phyloP scores from a whole-genome alignment of 2,797 vertebrate species.

The Scolopax rusticola region DNA sequence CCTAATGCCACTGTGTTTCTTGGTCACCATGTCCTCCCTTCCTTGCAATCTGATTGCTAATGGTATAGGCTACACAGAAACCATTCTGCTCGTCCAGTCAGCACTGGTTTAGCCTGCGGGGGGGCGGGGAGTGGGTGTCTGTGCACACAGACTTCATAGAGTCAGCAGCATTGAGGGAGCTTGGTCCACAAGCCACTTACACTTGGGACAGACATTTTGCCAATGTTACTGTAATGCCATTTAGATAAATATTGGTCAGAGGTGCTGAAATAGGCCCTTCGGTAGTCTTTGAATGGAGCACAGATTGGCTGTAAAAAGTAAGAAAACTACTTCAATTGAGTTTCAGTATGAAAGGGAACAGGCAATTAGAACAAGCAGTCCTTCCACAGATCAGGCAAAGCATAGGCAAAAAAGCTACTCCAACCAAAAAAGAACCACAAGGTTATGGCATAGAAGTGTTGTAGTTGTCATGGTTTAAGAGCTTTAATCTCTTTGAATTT shows the following conservation, averaged over 20 bases:
- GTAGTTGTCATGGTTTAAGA: constrained; percentile 66
- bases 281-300: constrained; percentile 88
- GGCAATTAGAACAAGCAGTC: constrained; percentile 85
- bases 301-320: constrained; percentile 82
- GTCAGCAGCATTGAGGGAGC: not conserved
- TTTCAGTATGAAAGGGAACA: constrained; percentile 79
- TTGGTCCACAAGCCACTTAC: constrained; percentile 53
- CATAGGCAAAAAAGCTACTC: constrained; percentile 86
- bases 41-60: not conserved
- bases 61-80: not conserved
- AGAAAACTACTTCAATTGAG: constrained; percentile 77
- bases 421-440: constrained; percentile 89
- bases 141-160: not conserved
- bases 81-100: constrained; percentile 4
- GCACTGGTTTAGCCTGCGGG: not conserved
- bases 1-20: not conserved
- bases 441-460: constrained; percentile 82
- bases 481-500: constrained; percentile 65
- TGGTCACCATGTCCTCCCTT: not conserved
- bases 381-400: constrained; percentile 85
- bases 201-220: not conserved
- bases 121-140: not conserved
- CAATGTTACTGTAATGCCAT: not conserved
- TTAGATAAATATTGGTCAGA: constrained; percentile 10
- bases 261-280: constrained; percentile 76